Percentiles rank a stretch among this genome's conserved stretches.
Conservation (phyloP, 1,140 invertebrate species). For the Calephelis virginiensis region DNA sequence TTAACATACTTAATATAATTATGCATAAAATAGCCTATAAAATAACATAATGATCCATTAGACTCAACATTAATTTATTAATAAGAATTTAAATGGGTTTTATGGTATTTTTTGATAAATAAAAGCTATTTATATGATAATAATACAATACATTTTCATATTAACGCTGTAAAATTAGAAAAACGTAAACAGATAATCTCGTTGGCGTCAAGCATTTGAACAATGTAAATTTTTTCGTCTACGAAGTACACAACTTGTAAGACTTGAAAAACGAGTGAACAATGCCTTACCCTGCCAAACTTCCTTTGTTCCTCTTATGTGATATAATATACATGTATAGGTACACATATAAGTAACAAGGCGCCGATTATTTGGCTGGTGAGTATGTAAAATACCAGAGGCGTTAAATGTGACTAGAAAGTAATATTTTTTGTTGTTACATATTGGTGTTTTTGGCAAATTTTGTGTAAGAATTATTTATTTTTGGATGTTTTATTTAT, state of each 20-base stretch:
- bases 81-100: too few species aligned
- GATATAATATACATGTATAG: slow-evolving; percentile 38
- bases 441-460: too few species aligned
- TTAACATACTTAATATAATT: too few species aligned
- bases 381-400: slow-evolving; percentile 30
- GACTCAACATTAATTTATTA: too few species aligned
- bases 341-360: slow-evolving; percentile 30
- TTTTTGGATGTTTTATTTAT: too few species aligned
- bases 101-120: too few species aligned
- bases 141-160: neutral
- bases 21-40: too few species aligned
- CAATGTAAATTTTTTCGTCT: slow-evolving; percentile 63
- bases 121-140: slow-evolving; percentile 5
- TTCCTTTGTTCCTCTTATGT: slow-evolving; percentile 71
- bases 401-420: neutral
- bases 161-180: neutral
- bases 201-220: slow-evolving; percentile 47
- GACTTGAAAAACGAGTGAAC: slow-evolving; percentile 55
- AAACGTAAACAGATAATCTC: slow-evolving; percentile 13
- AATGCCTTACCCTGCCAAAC: slow-evolving; percentile 65
- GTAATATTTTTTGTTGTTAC: too few species aligned
- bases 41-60: too few species aligned
- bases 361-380: slow-evolving; percentile 24
- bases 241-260: slow-evolving; percentile 36
- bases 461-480: too few species aligned